phyloP scores from a whole-genome alignment of 1,140 invertebrate species.

The Drosophila burlai region DNA sequence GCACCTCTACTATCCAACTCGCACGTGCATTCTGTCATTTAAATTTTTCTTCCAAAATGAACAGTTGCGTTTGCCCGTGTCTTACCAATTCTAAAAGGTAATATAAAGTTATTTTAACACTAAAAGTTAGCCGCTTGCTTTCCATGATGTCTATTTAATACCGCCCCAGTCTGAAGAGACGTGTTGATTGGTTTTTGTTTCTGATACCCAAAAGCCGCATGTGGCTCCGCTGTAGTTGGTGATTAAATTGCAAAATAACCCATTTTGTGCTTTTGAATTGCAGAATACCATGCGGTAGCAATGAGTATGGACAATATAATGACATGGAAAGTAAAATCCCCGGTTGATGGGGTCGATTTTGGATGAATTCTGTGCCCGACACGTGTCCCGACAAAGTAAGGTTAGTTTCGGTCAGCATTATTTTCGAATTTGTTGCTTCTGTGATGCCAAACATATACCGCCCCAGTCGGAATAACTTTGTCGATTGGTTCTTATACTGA shows the following conservation, averaged over 20 bases:
- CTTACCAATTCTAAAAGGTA: not conserved
- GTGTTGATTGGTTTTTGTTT: conserved; percentile 73
- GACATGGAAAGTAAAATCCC: not conserved
- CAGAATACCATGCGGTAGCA: conserved; percentile 13
- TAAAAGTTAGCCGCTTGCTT: conserved; percentile 85
- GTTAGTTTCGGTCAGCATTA: conserved; percentile 44
- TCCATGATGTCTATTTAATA: conserved; percentile 88
- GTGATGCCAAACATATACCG: conserved; percentile 60
- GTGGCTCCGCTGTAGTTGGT: not conserved
- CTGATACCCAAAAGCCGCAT: conserved; percentile 49
- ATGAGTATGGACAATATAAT: too few species aligned
- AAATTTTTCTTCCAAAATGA: conserved; percentile 8
- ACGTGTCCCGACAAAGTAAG: conserved; percentile 42
- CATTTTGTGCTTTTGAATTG: conserved; percentile 7
- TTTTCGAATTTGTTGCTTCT: conserved; percentile 1
- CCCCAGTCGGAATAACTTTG: conserved; percentile 61
- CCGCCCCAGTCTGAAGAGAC: conserved; percentile 78
- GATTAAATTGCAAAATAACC: conserved; percentile 6
- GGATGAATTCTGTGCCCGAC: conserved; percentile 9
- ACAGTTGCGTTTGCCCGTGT: not conserved
- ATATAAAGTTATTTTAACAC: not conserved
- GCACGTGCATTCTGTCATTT: conserved; percentile 36
- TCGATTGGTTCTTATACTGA: conserved; percentile 36
- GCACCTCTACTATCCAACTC: too few species aligned
- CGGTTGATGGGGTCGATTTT: not conserved